Percentiles rank a stretch among this genome's conserved stretches.
These are phyloP conservation scores for Beaufortia kweichowensis DNA, from an alignment of 2,113 vertebrate genomes.

Conservation along the genomic window DNA sequence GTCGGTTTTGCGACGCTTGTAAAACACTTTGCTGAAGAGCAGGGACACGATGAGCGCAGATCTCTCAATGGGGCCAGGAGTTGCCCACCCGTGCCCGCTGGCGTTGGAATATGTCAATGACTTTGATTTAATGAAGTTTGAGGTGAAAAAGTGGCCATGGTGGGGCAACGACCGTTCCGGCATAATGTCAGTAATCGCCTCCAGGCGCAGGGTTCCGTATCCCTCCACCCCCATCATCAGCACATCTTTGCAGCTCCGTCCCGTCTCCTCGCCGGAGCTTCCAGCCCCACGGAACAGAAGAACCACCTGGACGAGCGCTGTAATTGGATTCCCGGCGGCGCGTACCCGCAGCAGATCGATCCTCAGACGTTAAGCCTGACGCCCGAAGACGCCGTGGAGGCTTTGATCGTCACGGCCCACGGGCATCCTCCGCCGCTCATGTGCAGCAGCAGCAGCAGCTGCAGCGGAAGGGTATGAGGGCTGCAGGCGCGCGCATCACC, in stretches of 20 bases:
- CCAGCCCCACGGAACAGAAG: conserved; percentile 97
- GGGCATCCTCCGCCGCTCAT: conserved; percentile 85
- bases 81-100: conserved; percentile 97
- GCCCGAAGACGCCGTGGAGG: conserved; percentile 97
- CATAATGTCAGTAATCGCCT: conserved; percentile 89
- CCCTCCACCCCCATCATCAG: conserved; percentile 98
- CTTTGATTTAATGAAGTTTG: conserved; percentile 99
- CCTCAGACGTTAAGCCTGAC: conserved; percentile 96
- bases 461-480: conserved; percentile 86
- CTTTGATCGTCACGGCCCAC: conserved; percentile 83
- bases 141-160: conserved; percentile 97
- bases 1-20: conserved; percentile 69
- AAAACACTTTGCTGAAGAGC: conserved; percentile 68
- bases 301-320: conserved; percentile 97
- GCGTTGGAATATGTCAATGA: conserved; percentile 99
- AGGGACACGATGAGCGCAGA: conserved; percentile 89
- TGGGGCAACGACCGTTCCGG: conserved; percentile 82
- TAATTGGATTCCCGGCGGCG: conserved; percentile 97
- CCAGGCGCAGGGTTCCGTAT: conserved; percentile 94
- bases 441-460: conserved; percentile 74
- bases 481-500: conserved; percentile 89
- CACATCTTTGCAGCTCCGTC: conserved; percentile 98
- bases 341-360: conserved; percentile 93
- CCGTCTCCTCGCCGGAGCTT: conserved; percentile 98
- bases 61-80: conserved; percentile 91